Evolutionary conservation across 2,888 invertebrate genomes (phyloP).

Genomic region (Pelosia muscerda): DNA sequence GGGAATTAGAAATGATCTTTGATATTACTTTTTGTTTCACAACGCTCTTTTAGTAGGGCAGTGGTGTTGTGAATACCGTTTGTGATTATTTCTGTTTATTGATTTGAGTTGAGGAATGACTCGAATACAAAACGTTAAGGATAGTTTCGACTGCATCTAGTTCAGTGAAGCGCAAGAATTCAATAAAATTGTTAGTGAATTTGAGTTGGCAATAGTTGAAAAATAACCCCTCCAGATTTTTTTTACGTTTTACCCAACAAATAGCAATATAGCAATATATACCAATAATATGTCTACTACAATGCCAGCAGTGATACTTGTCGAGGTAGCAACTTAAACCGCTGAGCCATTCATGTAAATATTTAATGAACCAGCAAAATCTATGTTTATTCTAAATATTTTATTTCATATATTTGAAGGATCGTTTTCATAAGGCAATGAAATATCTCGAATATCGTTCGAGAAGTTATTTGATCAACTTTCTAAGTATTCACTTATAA

Average conservation of each 20-base stretch:
- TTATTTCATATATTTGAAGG: not conserved
- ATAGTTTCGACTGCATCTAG: not conserved
- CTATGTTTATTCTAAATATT: not conserved
- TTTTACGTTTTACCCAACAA: no score
- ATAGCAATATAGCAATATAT: no score
- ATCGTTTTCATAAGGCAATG: not conserved
- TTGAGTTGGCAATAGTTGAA: not conserved
- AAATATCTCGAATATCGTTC: not conserved
- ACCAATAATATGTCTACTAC: no score
- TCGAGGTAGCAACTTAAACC: not conserved
- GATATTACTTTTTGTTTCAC: constrained; percentile 16
- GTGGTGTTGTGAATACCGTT: not conserved
- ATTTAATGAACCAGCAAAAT: not conserved
- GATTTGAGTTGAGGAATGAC: not conserved
- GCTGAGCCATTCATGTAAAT: not conserved
- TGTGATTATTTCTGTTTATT: not conserved
- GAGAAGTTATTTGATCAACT: not conserved
- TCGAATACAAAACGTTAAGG: not conserved
- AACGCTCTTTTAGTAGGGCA: constrained; percentile 6
- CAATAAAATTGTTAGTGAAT: not conserved
- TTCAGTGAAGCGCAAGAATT: not conserved
- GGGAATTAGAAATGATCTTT: constrained; percentile 19
- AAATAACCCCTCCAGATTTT: no score
- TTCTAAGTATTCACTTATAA: not conserved
- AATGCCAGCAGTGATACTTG: not conserved